Evolutionary conservation across 2,888 invertebrate species (phyloP).

Genomic region (Sesamia inferens): DNA sequence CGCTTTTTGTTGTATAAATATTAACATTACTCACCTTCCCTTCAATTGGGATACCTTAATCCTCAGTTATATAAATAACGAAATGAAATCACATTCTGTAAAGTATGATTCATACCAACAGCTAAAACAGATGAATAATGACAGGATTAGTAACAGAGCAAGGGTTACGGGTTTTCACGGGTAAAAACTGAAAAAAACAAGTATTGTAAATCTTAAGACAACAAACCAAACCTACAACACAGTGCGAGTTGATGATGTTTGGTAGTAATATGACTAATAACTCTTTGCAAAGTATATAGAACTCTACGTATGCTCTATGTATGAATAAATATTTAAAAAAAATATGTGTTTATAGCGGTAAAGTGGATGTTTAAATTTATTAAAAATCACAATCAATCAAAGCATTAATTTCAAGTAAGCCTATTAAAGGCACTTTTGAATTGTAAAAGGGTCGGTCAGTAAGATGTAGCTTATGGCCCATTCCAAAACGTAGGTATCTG

Average conservation of each 20-base stretch:
- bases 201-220: neutral
- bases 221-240: neutral
- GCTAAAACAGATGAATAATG: constrained; percentile 1
- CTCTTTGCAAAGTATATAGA: too few species aligned
- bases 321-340: neutral
- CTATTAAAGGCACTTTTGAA: too few species aligned
- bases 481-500: too few species aligned
- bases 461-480: too few species aligned
- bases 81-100: neutral
- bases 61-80: constrained; percentile 6
- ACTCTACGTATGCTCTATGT: neutral
- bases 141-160: neutral
- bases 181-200: neutral
- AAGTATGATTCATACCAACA: neutral
- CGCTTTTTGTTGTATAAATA: constrained; percentile 32
- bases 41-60: constrained; percentile 12
- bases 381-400: too few species aligned
- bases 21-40: constrained; percentile 36
- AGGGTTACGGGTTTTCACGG: neutral
- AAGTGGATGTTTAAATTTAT: neutral
- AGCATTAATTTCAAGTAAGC: too few species aligned
- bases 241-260: too few species aligned
- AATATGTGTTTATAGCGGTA: neutral
- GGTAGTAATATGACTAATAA: neutral
- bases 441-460: too few species aligned